Percentiles rank a stretch among this genome's conserved stretches.
Conservation (phyloP, 2,113 vertebrate genomes). For the Cephalopterus ornatus region DNA sequence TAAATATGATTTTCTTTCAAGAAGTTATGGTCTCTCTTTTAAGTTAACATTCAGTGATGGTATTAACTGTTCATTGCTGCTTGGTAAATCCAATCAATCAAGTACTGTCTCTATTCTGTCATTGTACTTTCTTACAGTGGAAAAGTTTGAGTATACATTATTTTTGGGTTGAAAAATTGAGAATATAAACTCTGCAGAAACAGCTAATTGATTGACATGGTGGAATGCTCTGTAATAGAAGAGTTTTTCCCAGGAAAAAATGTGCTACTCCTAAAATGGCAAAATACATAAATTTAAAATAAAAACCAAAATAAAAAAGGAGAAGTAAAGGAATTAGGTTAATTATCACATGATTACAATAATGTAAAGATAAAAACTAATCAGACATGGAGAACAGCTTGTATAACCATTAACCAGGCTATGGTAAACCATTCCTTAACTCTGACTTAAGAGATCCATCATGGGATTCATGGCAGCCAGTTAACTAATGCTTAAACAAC, state of each 20-base stretch:
- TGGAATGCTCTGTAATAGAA: not conserved
- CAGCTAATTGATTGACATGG: conserved; percentile 14
- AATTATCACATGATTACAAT: conserved; percentile 69
- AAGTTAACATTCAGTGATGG: conserved; percentile 17
- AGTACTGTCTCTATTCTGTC: not conserved
- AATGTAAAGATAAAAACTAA: conserved; percentile 69
- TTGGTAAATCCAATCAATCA: conserved; percentile 59
- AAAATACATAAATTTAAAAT: conserved; percentile 16
- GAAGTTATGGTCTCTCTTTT: conserved; percentile 27
- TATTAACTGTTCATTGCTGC: conserved; percentile 12
- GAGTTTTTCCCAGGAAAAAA: not conserved
- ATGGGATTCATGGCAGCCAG: conserved; percentile 61
- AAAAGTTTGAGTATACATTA: conserved; percentile 9
- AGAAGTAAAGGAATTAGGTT: conserved; percentile 40
- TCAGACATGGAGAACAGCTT: conserved; percentile 71
- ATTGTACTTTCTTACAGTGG: not conserved
- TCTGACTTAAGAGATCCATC: conserved; percentile 69
- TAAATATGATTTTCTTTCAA: conserved; percentile 32
- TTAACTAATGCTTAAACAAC: conserved; percentile 73
- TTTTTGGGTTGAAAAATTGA: conserved; percentile 10
- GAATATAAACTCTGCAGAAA: not conserved
- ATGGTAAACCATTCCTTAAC: conserved; percentile 72
- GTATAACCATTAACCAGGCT: conserved; percentile 74
- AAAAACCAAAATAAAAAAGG: not conserved
- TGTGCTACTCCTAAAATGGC: conserved; percentile 31